These are phyloP conservation scores for Gallinago jamesoni DNA, from an alignment of 2,113 vertebrate species.

Conservation along the genomic window DNA sequence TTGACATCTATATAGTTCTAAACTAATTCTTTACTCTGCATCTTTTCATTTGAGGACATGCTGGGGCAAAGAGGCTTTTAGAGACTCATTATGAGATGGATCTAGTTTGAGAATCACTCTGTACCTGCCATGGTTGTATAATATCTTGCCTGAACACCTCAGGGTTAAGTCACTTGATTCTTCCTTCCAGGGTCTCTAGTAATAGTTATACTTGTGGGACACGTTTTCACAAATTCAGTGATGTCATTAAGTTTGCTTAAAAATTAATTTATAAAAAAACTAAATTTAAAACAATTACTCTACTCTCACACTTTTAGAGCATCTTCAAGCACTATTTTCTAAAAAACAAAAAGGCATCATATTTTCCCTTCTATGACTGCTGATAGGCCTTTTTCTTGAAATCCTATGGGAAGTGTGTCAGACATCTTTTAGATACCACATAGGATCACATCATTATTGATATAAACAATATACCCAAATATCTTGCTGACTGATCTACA, in stretches of 20 bases:
- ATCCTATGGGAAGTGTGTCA: neutral
- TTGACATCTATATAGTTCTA: neutral
- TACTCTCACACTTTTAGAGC: neutral
- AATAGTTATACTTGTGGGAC: neutral
- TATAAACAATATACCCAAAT: neutral
- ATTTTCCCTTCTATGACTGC: neutral
- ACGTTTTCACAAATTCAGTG: neutral
- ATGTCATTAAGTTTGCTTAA: neutral
- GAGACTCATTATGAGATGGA: neutral
- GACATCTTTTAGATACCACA: neutral
- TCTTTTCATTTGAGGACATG: neutral
- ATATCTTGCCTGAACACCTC: neutral
- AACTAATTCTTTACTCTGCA: neutral
- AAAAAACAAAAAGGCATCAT: rapidly evolving
- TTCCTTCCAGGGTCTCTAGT: neutral
- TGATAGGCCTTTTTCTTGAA: neutral
- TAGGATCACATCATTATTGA: neutral
- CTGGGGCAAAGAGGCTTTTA: neutral
- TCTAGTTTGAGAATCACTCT: neutral
- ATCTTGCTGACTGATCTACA: neutral
- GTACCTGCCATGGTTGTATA: rapidly evolving
- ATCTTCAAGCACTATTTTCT: neutral
- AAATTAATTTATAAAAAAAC: neutral
- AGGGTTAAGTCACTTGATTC: neutral
- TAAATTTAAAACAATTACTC: neutral